Evolutionary conservation across 2,797 vertebrate genomes (phyloP).

Genomic region (Cichlasoma orientale): DNA sequence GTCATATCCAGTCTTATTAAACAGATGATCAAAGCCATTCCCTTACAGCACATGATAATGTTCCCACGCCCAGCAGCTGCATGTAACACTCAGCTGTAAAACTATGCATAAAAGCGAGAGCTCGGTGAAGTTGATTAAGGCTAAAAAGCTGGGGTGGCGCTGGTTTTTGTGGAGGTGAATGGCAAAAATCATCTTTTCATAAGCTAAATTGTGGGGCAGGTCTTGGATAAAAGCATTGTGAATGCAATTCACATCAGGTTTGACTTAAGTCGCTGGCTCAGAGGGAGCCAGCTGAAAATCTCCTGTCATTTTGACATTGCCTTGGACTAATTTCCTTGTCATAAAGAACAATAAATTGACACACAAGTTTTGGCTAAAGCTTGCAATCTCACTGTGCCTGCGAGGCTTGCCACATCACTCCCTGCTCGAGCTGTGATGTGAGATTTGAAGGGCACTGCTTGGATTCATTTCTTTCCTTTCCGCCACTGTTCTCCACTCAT

Average conservation of each 20-base stretch:
- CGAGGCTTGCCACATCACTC: constrained; percentile 52
- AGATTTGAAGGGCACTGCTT: constrained; percentile 49
- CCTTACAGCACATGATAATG: constrained; percentile 13
- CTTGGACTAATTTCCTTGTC: constrained; percentile 46
- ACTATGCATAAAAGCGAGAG: neutral
- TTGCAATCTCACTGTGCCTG: constrained; percentile 18
- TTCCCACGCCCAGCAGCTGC: constrained; percentile 17
- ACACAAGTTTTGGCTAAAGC: constrained; percentile 36
- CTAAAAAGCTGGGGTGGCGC: neutral
- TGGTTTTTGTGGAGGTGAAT: neutral
- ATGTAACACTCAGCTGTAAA: constrained; percentile 1
- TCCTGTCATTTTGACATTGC: constrained; percentile 42
- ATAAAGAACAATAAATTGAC: constrained; percentile 45
- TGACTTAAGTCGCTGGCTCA: constrained; percentile 52
- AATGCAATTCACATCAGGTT: constrained; percentile 61
- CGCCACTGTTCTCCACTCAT: neutral
- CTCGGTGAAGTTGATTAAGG: neutral
- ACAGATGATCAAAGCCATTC: constrained; percentile 37
- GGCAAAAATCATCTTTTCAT: constrained; percentile 12
- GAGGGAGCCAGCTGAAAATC: constrained; percentile 30
- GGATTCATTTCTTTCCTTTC: constrained; percentile 18
- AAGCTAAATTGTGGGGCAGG: constrained; percentile 22
- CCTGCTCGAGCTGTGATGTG: constrained; percentile 18
- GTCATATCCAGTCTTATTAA: constrained; percentile 34
- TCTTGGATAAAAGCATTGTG: constrained; percentile 27